A percentile compares a stretch with the other conserved stretches of the same genome.
These are phyloP conservation scores for Natrix natrix DNA, from an alignment of 2,797 vertebrate genomes.

Conservation along the genomic window DNA sequence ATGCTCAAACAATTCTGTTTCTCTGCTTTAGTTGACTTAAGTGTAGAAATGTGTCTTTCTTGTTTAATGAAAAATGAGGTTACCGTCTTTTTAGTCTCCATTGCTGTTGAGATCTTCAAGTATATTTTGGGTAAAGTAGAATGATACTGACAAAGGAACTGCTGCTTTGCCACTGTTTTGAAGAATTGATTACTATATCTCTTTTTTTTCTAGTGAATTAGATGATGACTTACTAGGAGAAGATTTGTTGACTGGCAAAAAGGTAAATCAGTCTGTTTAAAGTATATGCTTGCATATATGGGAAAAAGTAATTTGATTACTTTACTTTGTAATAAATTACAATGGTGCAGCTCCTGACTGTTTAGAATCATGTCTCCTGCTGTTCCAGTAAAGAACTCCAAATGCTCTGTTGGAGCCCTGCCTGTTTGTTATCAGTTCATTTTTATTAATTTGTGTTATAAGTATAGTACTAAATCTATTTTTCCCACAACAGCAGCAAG, in stretches of 20 bases:
- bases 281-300: not conserved
- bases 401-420: too few species aligned
- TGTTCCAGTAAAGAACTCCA: too few species aligned
- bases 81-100: not conserved
- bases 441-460: too few species aligned
- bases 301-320: too few species aligned
- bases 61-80: not conserved
- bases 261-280: conserved; percentile 78
- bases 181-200: not conserved
- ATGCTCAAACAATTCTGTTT: too few species aligned
- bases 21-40: too few species aligned
- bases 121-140: not conserved
- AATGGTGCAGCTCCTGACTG: too few species aligned
- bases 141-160: not conserved
- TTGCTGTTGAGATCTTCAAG: not conserved
- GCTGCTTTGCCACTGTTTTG: not conserved
- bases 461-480: too few species aligned
- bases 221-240: conserved; percentile 94
- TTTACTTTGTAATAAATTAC: too few species aligned
- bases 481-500: not conserved
- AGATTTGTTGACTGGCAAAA: conserved; percentile 89
- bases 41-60: too few species aligned
- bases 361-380: too few species aligned
- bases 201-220: conserved; percentile 81
- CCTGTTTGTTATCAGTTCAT: too few species aligned